A percentile compares a stretch with the other conserved stretches of the same genome.
These are phyloP conservation scores for Danio jaintianensis DNA, from an alignment of 2,797 vertebrate species.

Conservation along the genomic window DNA sequence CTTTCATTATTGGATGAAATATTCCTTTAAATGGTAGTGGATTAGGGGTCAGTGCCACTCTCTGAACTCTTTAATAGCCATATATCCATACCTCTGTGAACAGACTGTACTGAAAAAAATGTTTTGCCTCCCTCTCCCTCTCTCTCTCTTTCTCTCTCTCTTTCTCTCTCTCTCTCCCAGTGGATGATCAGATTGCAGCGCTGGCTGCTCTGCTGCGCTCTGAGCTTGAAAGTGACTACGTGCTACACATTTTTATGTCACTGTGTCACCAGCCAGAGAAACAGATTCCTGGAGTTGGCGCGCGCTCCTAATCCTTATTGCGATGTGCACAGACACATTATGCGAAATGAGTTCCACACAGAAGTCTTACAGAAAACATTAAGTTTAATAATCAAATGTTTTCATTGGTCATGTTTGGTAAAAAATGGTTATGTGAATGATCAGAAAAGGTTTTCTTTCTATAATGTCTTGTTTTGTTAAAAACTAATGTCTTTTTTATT, in stretches of 20 bases:
- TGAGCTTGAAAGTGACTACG: constrained; percentile 39
- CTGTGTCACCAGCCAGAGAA: constrained; percentile 46
- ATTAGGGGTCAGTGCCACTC: constrained; percentile 12
- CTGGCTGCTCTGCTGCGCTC: constrained; percentile 42
- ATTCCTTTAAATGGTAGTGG: neutral
- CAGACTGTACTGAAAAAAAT: neutral
- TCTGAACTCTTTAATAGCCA: constrained; percentile 11
- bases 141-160: neutral
- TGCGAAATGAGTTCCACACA: neutral
- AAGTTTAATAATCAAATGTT: neutral
- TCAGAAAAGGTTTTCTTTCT: too few relatives aligned
- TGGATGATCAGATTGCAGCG: constrained; percentile 47
- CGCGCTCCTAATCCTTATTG: neutral
- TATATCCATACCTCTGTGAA: constrained; percentile 14
- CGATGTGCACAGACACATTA: constrained; percentile 30
- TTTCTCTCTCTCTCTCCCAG: constrained; percentile 5
- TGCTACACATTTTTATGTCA: constrained; percentile 53
- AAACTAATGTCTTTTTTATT: too few relatives aligned
- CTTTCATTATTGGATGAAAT: constrained; percentile 4
- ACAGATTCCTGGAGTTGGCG: constrained; percentile 29
- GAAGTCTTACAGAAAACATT: neutral
- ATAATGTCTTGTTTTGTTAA: too few relatives aligned
- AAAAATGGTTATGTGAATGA: too few relatives aligned
- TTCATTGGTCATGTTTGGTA: too few relatives aligned
- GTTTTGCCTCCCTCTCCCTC: neutral